Evolutionary conservation across 1,140 invertebrate species (phyloP).

Genomic region (Dendroctonus valens): DNA sequence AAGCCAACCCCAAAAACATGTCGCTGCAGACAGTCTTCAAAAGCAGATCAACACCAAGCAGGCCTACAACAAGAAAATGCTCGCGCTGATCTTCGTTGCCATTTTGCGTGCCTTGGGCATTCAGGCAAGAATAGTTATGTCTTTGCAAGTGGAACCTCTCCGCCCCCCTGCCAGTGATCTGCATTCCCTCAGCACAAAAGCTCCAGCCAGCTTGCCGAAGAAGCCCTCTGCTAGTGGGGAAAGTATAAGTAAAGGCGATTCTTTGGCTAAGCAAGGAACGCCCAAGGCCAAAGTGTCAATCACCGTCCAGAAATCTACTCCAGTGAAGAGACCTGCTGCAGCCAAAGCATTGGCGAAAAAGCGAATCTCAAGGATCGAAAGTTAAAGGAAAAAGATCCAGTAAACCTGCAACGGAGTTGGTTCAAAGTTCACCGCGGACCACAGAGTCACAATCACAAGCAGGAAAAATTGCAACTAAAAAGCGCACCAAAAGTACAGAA

Average conservation of each 20-base stretch:
- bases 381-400: background rate
- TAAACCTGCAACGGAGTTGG: too few relatives aligned
- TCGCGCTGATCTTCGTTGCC: constrained; percentile 72
- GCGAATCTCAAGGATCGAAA: background rate
- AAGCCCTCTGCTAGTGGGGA: constrained; percentile 26
- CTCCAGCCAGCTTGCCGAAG: too few relatives aligned
- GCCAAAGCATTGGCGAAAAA: background rate
- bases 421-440: too few relatives aligned
- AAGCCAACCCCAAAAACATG: constrained; percentile 53
- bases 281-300: background rate
- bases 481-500: constrained; percentile 14
- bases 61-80: constrained; percentile 64
- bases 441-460: background rate
- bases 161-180: constrained; percentile 60
- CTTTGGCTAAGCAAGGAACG: background rate
- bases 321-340: constrained; percentile 1
- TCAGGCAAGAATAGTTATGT: constrained; percentile 75
- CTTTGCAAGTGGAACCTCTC: constrained; percentile 62
- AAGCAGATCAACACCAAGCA: constrained; percentile 62
- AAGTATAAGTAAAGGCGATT: background rate
- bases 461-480: background rate
- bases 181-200: constrained; percentile 51
- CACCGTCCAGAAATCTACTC: constrained; percentile 4
- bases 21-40: constrained; percentile 56
- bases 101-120: constrained; percentile 76